These are phyloP conservation scores for Buphagus erythrorhynchus DNA, from an alignment of 2,797 vertebrate species.

Conservation along the genomic window DNA sequence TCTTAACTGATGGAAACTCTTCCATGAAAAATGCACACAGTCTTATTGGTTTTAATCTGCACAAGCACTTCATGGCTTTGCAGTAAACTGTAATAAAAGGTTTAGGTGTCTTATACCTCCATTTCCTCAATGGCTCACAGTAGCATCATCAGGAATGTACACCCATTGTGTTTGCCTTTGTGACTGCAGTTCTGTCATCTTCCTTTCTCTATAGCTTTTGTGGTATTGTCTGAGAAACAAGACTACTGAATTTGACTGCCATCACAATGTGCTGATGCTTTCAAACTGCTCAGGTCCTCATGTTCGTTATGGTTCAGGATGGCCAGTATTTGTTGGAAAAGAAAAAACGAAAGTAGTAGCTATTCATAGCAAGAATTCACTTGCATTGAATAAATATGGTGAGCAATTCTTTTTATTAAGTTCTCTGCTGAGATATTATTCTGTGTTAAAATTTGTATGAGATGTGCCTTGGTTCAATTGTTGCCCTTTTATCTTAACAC, in stretches of 20 bases:
- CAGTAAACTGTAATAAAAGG: neutral
- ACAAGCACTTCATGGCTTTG: neutral
- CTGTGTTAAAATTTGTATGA: neutral
- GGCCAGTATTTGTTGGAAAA: neutral
- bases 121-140: neutral
- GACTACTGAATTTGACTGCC: neutral
- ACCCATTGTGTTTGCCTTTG: neutral
- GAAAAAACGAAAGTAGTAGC: neutral
- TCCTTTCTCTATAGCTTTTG: neutral
- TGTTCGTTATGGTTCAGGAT: neutral
- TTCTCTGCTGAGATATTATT: neutral
- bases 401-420: neutral
- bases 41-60: neutral
- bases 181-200: neutral
- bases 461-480: neutral
- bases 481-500: neutral
- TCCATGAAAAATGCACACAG: neutral
- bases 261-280: neutral
- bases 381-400: neutral
- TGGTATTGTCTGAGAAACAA: neutral
- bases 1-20: neutral
- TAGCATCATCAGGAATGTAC: neutral
- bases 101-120: neutral
- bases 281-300: neutral
- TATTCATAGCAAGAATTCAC: neutral